These are phyloP conservation scores for Ectemnius continuus DNA, from an alignment of 2,888 invertebrate species.

Conservation along the genomic window DNA sequence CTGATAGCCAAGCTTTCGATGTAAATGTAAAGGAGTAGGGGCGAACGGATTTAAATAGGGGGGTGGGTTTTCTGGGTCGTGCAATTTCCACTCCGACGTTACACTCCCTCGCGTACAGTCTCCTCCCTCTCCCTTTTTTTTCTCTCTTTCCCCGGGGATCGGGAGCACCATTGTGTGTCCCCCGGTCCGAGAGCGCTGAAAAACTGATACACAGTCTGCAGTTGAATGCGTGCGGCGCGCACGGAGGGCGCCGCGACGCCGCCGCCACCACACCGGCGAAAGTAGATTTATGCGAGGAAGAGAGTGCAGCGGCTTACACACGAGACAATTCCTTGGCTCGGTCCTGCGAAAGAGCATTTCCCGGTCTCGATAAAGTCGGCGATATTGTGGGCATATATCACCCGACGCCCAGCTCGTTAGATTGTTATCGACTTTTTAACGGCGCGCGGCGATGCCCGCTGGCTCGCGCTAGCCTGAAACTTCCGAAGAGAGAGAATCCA, in stretches of 20 bases:
- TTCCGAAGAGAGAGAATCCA: conserved; percentile 16
- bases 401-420: conserved; percentile 24
- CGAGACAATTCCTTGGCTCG: conserved; percentile 1
- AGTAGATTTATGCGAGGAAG: not conserved
- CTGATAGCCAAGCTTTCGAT: no score
- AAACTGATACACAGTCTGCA: no score
- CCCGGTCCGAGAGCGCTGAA: no score
- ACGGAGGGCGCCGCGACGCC: no score
- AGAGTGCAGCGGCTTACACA: not conserved
- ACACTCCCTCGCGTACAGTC: conserved; percentile 8
- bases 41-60: no score
- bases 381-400: conserved; percentile 13
- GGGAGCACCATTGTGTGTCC: not conserved
- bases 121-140: not conserved
- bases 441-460: conserved; percentile 14
- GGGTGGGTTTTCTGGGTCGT: no score
- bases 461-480: conserved; percentile 17
- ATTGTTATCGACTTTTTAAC: conserved; percentile 33
- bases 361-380: conserved; percentile 4
- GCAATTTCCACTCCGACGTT: no score
- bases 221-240: no score
- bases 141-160: not conserved
- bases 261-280: not conserved
- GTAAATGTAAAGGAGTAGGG: no score
- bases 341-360: conserved; percentile 6